Conservation (phyloP, 2,888 invertebrate genomes). For the Sinodicranocentrus sp. region DNA sequence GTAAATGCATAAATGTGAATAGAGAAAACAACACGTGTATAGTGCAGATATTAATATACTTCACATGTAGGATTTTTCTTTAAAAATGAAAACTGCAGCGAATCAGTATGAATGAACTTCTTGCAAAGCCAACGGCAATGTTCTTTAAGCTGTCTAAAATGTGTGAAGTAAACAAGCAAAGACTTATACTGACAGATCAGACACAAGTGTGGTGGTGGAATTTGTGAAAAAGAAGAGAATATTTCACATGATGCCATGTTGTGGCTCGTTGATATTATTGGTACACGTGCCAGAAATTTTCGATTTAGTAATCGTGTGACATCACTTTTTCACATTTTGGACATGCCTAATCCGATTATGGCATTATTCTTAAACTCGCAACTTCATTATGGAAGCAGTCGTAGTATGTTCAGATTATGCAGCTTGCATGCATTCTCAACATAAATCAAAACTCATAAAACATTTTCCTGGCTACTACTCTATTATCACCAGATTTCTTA, state of each 20-base stretch:
- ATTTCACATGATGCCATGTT: not conserved
- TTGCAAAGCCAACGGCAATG: constrained; percentile 40
- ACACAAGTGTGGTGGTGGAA: constrained; percentile 32
- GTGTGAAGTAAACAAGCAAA: constrained; percentile 12
- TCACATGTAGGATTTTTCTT: not conserved
- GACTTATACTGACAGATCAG: constrained; percentile 44
- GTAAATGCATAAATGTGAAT: no score
- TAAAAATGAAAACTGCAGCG: not conserved
- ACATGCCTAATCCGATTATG: constrained; percentile 60
- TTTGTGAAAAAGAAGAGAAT: not conserved
- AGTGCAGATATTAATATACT: not conserved
- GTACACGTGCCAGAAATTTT: constrained; percentile 57
- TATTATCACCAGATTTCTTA: not conserved
- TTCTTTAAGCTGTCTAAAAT: constrained; percentile 31
- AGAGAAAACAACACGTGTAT: no score
- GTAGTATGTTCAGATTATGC: no score
- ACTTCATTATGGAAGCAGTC: no score
- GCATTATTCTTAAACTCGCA: constrained; percentile 1
- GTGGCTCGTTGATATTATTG: constrained; percentile 9
- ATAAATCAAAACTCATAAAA: constrained; percentile 32
- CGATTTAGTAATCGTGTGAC: constrained; percentile 61
- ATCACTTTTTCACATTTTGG: constrained; percentile 57
- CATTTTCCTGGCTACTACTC: constrained; percentile 10
- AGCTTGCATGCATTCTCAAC: constrained; percentile 30
- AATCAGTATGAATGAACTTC: constrained; percentile 34